Base-by-base conservation (phyloP, 2,888 invertebrate genomes). In the Bibio marci region DNA sequence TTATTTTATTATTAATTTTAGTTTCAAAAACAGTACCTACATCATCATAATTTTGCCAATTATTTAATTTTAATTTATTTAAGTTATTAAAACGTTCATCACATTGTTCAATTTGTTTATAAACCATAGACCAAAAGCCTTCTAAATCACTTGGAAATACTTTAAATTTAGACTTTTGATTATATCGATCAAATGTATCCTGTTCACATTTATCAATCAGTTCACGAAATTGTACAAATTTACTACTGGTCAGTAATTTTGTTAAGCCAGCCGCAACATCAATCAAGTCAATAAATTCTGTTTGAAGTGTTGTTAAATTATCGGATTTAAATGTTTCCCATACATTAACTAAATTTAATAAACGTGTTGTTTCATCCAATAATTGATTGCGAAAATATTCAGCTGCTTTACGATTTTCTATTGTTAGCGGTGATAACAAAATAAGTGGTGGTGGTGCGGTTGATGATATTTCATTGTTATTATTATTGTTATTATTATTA, bases 201-300 rank as follows among this genome's bases (percentile, higher is more conserved):
- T n/a, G n/a, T 30, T 59, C 60, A 46, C 52, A 62, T 1, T 55
- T 50, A 35, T 61, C 55, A 14, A 67, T 75, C 3, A 79, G 57
- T 14, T 65, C 65, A 27, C 64, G 59, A 51, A 85, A 83, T 53
- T 82, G 78, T 51, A 72, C 63, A 46, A 83, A 76, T 52, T 83
- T 85, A 50, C 81, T 77, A 11, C 62, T 66, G 2, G 77, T 66
- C 4, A 86, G 59, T n/a, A 86, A 59, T 42, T 69, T 70, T 0
- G 82, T 78, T 58, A 83, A 82, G 0, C 85, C 83, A 40, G 79
- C 66, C 1, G 79, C 72, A 19, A 76, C 73, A 50, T 77, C 66
- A 15, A 86, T 72, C 54, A 67, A 60, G 46, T 69, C 68, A 4
- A 52, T 52, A 1, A 59, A 62, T 43, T 68, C 66, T 8, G 19